Percentiles rank a stretch among this genome's conserved stretches.
Conservation (phyloP, 2,888 invertebrate genomes). For the Iselma pallidipennis region DNA sequence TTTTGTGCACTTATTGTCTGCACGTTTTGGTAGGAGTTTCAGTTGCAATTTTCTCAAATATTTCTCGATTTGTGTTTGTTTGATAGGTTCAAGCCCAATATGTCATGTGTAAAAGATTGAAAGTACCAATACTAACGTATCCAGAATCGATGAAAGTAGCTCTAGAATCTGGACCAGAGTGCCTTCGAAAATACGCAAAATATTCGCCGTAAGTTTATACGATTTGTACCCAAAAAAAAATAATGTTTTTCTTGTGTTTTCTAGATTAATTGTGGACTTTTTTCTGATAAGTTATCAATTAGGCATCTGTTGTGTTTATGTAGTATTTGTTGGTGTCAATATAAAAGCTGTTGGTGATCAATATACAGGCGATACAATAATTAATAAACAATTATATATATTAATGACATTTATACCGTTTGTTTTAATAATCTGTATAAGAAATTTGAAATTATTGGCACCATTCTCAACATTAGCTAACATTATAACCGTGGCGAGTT, state of each 20-base stretch:
- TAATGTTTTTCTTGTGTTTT: neutral
- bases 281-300: constrained; percentile 82
- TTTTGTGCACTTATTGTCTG: constrained; percentile 84
- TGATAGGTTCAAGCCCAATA: constrained; percentile 64
- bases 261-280: constrained; percentile 63
- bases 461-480: constrained; percentile 92
- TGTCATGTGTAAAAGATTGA: constrained; percentile 65
- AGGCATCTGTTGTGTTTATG: constrained; percentile 87
- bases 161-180: constrained; percentile 73
- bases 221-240: neutral
- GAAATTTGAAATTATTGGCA: constrained; percentile 84
- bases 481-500: constrained; percentile 77
- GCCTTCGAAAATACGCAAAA: constrained; percentile 63
- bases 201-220: constrained; percentile 52
- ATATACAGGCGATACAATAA: constrained; percentile 33
- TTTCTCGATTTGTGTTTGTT: constrained; percentile 20
- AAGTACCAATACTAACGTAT: constrained; percentile 79
- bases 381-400: constrained; percentile 42
- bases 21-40: constrained; percentile 72
- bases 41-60: neutral
- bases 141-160: constrained; percentile 82
- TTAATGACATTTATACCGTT: constrained; percentile 61
- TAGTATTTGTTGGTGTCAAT: constrained; percentile 56
- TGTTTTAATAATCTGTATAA: constrained; percentile 79
- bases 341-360: constrained; percentile 48